Percentiles rank a stretch among this genome's conserved stretches.
Evolutionary conservation across 2,888 invertebrate genomes (phyloP).

Genomic region (Troides oblongomaculatus): DNA sequence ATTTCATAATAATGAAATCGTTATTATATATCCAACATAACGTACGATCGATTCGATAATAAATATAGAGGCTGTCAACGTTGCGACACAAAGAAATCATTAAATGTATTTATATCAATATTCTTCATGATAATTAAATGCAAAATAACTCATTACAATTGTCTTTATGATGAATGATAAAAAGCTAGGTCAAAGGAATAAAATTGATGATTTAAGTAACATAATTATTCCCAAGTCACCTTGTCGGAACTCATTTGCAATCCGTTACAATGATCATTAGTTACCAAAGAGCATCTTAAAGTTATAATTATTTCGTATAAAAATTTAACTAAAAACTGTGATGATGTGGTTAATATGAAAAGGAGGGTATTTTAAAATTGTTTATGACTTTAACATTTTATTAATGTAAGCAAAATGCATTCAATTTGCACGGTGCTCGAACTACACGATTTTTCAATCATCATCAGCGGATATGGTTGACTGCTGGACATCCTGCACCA

Average conservation of each 20-base stretch:
- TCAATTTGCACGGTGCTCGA: too few species aligned
- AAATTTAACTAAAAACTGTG: too few species aligned
- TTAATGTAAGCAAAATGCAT: too few species aligned
- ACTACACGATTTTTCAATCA: too few species aligned
- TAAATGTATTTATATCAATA: slow-evolving; percentile 2
- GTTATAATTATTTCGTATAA: too few species aligned
- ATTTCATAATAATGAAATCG: slow-evolving; percentile 1
- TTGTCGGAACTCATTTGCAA: background rate
- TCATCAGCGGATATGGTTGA: too few species aligned
- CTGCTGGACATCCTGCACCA: too few species aligned
- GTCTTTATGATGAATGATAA: slow-evolving; percentile 3
- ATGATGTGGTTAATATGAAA: too few species aligned
- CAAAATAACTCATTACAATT: slow-evolving; percentile 10
- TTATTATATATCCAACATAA: background rate
- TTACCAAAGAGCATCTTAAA: background rate
- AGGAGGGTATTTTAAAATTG: too few species aligned
- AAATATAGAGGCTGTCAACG: background rate
- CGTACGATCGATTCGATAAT: background rate
- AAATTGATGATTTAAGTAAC: slow-evolving; percentile 10
- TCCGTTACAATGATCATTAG: background rate
- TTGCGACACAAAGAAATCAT: slow-evolving; percentile 3
- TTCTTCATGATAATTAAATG: background rate
- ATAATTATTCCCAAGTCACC: background rate
- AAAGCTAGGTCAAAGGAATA: background rate
- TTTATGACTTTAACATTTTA: too few species aligned